Base-by-base conservation (phyloP, 2,888 invertebrate species). In the Amphipyra tragopoginis region DNA sequence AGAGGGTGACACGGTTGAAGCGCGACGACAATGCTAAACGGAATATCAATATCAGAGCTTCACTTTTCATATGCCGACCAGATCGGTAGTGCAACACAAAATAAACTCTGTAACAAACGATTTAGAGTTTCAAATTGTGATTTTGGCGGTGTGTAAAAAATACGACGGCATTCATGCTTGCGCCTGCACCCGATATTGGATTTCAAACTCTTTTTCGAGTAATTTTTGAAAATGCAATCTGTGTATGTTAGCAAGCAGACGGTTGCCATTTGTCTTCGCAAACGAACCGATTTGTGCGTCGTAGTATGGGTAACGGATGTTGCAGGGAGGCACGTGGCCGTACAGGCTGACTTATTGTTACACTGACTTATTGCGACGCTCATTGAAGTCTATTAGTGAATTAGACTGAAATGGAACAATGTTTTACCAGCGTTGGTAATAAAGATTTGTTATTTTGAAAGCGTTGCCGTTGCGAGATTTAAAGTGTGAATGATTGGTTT, bases 231-330 rank as follows among this genome's bases (percentile, higher is more conserved):
- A 92, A 90, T 89, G 86, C 88, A 88, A 87, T 84, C 82, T 82
- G 83, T 86, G 89, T 89, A 86, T 86, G 85, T 86, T 85, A 82
- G 84, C 83, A 80, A 80, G 86, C 85, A 90, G 89, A 86, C 89
- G 83, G 86, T 71, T 77, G 82, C 89, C 90, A 94, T 94, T 94
- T 93, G 89, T 94, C 94, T 94, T 92, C 83, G 89, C 92, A 93
- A 94, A 94, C 90, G 92, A 91, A 93, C 90, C 93, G 93, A 93
- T 92, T 90, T 91, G 93, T 91, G 93, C 93, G 93, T 93, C 87
- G 87, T 87, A 88, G 88, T 89, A 90, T 88, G 90, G 88, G 89
- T 93, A 93, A 93, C 92, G 90, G 89, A 94, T 93, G 93, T 90
- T 86, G 85, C 87, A 84, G 81, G 84, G 82, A 87, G 89, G 88